Percentiles rank a stretch among this genome's conserved stretches.
Evolutionary conservation across 1,140 invertebrate genomes (phyloP).

Genomic region (Pseudachorutes palmiensis): DNA sequence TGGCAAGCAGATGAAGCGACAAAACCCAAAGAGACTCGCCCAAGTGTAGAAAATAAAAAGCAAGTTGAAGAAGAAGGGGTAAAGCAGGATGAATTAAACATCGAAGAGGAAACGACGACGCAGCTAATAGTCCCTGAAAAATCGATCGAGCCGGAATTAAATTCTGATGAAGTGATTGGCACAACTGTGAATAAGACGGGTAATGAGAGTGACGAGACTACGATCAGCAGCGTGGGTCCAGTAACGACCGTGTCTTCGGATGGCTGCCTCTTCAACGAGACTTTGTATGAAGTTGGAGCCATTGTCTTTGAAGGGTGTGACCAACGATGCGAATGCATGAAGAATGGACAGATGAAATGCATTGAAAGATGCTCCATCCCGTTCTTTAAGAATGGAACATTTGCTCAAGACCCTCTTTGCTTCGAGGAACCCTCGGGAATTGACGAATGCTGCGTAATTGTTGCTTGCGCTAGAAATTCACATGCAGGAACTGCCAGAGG

Average conservation of each 20-base stretch:
- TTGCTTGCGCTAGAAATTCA: conserved; percentile 49
- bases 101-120: too few relatives aligned
- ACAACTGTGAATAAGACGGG: not conserved
- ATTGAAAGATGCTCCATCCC: conserved; percentile 38
- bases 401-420: conserved; percentile 57
- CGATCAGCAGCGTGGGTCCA: not conserved
- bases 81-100: too few relatives aligned
- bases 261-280: conserved; percentile 40
- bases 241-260: not conserved
- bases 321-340: conserved; percentile 40
- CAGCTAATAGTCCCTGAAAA: too few relatives aligned
- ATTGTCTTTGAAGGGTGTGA: conserved; percentile 41
- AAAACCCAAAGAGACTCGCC: too few relatives aligned
- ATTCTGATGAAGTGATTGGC: too few relatives aligned
- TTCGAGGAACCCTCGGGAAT: conserved; percentile 55
- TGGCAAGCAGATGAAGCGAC: too few relatives aligned
- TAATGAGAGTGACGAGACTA: conserved; percentile 1
- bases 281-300: conserved; percentile 39
- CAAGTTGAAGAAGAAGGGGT: too few relatives aligned
- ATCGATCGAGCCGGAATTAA: too few relatives aligned
- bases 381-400: conserved; percentile 39
- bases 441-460: conserved; percentile 67
- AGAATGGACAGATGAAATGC: conserved; percentile 37
- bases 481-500: conserved; percentile 27
- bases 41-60: too few relatives aligned